These are phyloP conservation scores for Heteromormyrus szaboi DNA, from an alignment of 2,797 vertebrate species.

Conservation along the genomic window DNA sequence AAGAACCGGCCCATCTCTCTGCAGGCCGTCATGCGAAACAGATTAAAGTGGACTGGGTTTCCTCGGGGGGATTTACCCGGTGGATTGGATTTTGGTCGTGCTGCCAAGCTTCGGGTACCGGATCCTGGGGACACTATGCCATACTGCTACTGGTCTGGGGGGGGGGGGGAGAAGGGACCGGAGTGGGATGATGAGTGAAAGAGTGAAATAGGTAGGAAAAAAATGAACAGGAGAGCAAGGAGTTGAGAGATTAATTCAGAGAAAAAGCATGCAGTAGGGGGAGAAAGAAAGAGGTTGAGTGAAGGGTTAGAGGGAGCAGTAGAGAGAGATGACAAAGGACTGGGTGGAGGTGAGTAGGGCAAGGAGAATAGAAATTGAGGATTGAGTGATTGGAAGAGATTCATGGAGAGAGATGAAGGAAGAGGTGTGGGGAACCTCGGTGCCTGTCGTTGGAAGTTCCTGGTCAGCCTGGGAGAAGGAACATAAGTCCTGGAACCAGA, in stretches of 20 bases:
- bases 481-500: neutral
- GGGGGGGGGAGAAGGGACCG: too few species aligned
- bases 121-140: neutral
- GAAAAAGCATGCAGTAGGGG: neutral
- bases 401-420: conserved; percentile 12
- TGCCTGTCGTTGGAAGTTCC: neutral
- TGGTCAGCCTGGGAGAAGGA: neutral
- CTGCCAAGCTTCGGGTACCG: neutral
- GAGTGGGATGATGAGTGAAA: neutral
- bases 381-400: neutral
- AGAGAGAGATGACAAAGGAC: neutral
- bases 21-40: neutral
- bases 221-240: neutral
- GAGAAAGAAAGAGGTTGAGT: neutral
- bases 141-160: neutral
- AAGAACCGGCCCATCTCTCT: neutral
- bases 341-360: neutral
- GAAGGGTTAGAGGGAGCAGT: neutral
- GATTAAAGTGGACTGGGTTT: neutral
- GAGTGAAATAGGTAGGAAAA: neutral
- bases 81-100: neutral
- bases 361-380: neutral
- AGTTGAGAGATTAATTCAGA: neutral
- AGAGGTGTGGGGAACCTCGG: neutral
- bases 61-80: neutral